These are phyloP conservation scores for Drosophila quasianomalipes DNA, from an alignment of 2,888 invertebrate species.

Conservation along the genomic window DNA sequence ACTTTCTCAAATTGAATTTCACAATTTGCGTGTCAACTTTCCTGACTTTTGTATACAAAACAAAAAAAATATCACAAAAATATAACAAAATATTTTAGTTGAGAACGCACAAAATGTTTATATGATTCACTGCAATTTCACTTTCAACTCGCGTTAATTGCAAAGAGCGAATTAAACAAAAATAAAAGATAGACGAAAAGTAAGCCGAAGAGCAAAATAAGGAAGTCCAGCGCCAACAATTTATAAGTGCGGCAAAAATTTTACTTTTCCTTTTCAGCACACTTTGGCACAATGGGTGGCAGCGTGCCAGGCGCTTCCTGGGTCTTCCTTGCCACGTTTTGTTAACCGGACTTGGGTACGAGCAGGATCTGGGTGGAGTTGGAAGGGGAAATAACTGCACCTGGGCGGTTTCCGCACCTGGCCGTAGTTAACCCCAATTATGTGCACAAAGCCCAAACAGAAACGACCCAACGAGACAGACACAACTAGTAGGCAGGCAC, in stretches of 20 bases:
- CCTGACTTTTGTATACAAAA: constrained; percentile 46
- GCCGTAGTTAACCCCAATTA: constrained; percentile 82
- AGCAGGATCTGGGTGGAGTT: background rate
- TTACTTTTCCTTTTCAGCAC: constrained; percentile 79
- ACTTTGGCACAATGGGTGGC: constrained; percentile 67
- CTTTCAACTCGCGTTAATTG: constrained; percentile 70
- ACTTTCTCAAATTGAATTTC: constrained; percentile 68
- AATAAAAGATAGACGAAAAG: constrained; percentile 9
- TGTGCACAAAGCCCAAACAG: constrained; percentile 59
- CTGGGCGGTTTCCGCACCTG: constrained; percentile 56
- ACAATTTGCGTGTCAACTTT: constrained; percentile 76
- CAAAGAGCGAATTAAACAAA: constrained; percentile 26
- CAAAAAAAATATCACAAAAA: background rate
- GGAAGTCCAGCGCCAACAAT: constrained; percentile 60
- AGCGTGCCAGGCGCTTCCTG: constrained; percentile 47
- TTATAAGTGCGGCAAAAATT: constrained; percentile 69
- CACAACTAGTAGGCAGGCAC: constrained; percentile 43
- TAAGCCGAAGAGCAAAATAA: constrained; percentile 20
- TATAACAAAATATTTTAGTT: constrained; percentile 37
- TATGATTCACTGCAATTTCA: constrained; percentile 37
- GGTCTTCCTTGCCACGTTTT: constrained; percentile 11
- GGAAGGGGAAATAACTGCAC: constrained; percentile 25
- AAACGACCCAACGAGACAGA: constrained; percentile 17
- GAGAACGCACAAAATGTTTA: background rate
- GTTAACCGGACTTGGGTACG: constrained; percentile 33